Evolutionary conservation across 2,888 invertebrate species (phyloP), one percentile per base, ranked within the genome.

Genomic region (Zaprionus lineosus): DNA sequence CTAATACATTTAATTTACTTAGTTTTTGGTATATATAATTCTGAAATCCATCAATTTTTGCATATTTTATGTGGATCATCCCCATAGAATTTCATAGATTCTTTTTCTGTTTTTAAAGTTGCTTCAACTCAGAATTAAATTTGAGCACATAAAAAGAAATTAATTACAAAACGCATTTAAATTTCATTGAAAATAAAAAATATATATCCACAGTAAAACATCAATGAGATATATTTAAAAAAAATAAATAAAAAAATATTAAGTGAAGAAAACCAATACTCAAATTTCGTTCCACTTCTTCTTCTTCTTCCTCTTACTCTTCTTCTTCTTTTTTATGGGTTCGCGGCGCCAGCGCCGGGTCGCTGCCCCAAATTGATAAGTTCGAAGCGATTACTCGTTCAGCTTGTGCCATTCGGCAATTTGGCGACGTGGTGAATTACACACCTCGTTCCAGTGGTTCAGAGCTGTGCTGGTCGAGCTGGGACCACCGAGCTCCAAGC

Each of bases 341-440:
- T 41, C 44, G 53, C 59, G 62, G 65, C 68, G 73, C 76, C 83
- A 50, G 83, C 76, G 66, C 76, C 79, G 46, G 59, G 37, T 55
- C 71, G 52, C 53, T 46, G 24, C 21, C 31, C 46, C 50, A 29
- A 29, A 2, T 47, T 34, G 44, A 62, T 52, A 53, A 33, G 31
- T 24, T 19, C 39, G 3, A 34, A 21, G 21, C 52, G 36, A 41
- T 83, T 93, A 97, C 93, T 97, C 97, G 91, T 95, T 94, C 84
- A 99, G 93, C 91, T 98, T 98, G 93, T 99, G 99, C 99, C 99
- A 99, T 91, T 99, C 98, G 71, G 99, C 99, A 89, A 99, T 98
- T 92, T 99, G 99, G 73, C 98, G 94, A 79, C 98, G 94, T 44
- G 98, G 98, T 75, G 98, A 98, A 88, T 95, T 97, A 92, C 97